Conservation (phyloP, 1,140 invertebrate genomes). For the Sweltsa coloradensis region DNA sequence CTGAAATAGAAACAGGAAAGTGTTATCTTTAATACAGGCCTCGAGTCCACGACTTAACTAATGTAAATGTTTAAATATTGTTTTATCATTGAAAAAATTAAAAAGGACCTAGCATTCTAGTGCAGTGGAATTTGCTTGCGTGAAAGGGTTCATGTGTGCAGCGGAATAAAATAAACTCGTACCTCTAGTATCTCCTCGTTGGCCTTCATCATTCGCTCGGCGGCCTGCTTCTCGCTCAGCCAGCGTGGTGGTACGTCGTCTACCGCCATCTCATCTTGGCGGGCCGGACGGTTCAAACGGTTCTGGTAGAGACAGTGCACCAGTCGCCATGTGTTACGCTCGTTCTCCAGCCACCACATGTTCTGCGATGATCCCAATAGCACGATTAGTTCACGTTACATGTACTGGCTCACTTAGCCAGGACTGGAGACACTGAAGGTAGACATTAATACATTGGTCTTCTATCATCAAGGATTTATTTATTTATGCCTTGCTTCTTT, state of each 20-base stretch:
- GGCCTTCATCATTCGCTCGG: slow-evolving; percentile 43
- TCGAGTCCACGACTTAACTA: too few species aligned
- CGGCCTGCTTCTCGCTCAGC: slow-evolving; percentile 47
- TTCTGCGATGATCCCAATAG: too few species aligned
- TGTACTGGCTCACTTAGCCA: too few species aligned
- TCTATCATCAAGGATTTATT: neutral
- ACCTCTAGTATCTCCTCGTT: slow-evolving; percentile 56
- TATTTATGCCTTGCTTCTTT: neutral
- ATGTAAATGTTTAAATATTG: slow-evolving; percentile 2
- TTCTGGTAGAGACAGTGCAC: slow-evolving; percentile 69
- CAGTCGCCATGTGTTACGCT: slow-evolving; percentile 78
- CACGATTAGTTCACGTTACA: too few species aligned
- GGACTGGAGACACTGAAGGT: too few species aligned
- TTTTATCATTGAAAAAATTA: neutral
- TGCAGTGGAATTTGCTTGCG: neutral
- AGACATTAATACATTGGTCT: neutral
- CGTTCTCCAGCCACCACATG: slow-evolving; percentile 33
- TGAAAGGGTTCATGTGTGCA: neutral
- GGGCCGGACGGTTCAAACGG: slow-evolving; percentile 41
- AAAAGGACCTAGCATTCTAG: neutral
- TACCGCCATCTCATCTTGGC: slow-evolving; percentile 28
- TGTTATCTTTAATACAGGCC: too few species aligned
- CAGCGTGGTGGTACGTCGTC: slow-evolving; percentile 16
- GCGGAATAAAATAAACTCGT: neutral
- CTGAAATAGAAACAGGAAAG: slow-evolving; percentile 20